Conservation (phyloP, 2,888 invertebrate genomes). For the Lasius platythorax region DNA sequence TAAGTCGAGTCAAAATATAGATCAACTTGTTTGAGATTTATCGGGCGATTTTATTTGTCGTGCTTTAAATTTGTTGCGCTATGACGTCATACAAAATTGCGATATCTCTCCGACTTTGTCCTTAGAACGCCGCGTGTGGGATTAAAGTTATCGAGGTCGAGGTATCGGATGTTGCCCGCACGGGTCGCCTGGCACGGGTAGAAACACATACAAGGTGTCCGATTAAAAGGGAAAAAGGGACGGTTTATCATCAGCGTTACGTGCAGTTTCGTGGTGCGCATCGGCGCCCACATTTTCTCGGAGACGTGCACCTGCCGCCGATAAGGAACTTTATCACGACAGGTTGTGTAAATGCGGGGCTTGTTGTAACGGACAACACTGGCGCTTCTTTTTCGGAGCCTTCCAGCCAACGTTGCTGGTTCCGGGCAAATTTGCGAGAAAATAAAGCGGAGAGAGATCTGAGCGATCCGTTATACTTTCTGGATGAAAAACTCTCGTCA, state of each 20-base stretch:
- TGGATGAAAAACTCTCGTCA: neutral
- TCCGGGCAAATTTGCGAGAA: neutral
- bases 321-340: constrained; percentile 69
- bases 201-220: neutral
- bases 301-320: constrained; percentile 76
- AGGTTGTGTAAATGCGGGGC: constrained; percentile 67
- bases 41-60: neutral
- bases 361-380: constrained; percentile 27
- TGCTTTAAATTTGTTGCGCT: neutral
- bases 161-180: constrained; percentile 42
- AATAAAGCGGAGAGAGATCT: neutral
- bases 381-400: constrained; percentile 49
- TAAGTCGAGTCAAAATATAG: neutral
- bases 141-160: constrained; percentile 42
- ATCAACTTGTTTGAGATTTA: constrained; percentile 13
- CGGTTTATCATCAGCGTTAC: constrained; percentile 39
- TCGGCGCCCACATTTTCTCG: constrained; percentile 74
- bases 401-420: neutral
- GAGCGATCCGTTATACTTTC: neutral
- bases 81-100: constrained; percentile 13
- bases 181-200: neutral
- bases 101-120: neutral
- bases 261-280: constrained; percentile 58
- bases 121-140: constrained; percentile 1
- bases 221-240: constrained; percentile 29